phyloP scores from a whole-genome alignment of 2,797 vertebrate species.

The Syngnathus rostellatus region DNA sequence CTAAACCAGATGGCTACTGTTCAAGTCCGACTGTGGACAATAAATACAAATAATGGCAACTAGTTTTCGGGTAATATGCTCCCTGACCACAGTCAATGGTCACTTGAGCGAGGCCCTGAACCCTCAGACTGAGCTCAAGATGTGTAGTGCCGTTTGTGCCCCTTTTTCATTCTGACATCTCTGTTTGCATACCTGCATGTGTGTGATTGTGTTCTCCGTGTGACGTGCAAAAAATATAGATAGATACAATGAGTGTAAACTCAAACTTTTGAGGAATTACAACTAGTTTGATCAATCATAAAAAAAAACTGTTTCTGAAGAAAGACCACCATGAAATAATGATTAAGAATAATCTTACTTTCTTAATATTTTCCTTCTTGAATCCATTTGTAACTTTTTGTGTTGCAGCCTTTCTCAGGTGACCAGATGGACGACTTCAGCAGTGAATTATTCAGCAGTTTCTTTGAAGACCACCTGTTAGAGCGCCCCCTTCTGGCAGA shows the following conservation, averaged over 20 bases:
- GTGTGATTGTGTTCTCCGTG: neutral
- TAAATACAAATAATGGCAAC: neutral
- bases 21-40: neutral
- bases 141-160: neutral
- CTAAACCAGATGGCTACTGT: neutral
- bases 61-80: neutral
- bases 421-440: conserved; percentile 99
- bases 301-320: neutral
- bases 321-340: neutral
- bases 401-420: conserved; percentile 78
- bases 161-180: neutral
- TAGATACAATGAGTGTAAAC: neutral
- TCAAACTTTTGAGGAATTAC: no score
- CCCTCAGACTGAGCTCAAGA: neutral
- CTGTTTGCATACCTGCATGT: neutral
- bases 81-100: no score
- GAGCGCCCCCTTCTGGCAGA: conserved; percentile 77
- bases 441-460: conserved; percentile 94
- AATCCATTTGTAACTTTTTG: conserved; percentile 6
- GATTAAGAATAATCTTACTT: no score
- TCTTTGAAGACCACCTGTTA: conserved; percentile 93
- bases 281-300: no score
- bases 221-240: neutral
- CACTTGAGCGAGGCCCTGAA: no score
- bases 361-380: neutral